A percentile compares a stretch with the other conserved stretches of the same genome.
These are phyloP conservation scores for Netelia melanura DNA, from an alignment of 2,888 invertebrate genomes.

Conservation along the genomic window DNA sequence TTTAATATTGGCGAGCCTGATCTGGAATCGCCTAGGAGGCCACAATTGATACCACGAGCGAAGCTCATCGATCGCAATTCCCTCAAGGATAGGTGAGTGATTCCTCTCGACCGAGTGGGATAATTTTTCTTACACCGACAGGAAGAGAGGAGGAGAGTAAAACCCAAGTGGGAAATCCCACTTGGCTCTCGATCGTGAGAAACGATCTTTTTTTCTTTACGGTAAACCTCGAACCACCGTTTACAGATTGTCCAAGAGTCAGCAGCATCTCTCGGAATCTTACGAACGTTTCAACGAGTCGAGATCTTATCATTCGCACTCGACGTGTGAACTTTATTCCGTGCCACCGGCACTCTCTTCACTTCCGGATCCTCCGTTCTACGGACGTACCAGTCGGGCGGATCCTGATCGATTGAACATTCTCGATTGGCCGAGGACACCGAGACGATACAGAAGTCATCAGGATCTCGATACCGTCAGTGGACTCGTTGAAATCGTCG, in stretches of 20 bases:
- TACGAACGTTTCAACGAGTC: slow-evolving; percentile 80
- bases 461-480: slow-evolving; percentile 82
- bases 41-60: slow-evolving; percentile 92
- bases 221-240: neutral
- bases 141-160: neutral
- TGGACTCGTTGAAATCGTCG: slow-evolving; percentile 83
- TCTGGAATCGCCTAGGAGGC: slow-evolving; percentile 88
- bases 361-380: slow-evolving; percentile 77
- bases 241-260: slow-evolving; percentile 82
- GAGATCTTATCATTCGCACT: slow-evolving; percentile 79
- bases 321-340: slow-evolving; percentile 81
- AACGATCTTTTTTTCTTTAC: neutral
- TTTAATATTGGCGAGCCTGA: slow-evolving; percentile 84
- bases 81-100: slow-evolving; percentile 89
- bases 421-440: slow-evolving; percentile 81
- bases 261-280: slow-evolving; percentile 82
- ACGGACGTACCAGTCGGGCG: slow-evolving; percentile 69
- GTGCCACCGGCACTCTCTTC: slow-evolving; percentile 76
- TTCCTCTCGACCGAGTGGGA: neutral
- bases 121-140: neutral
- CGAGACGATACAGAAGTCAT: slow-evolving; percentile 81
- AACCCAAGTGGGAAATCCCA: neutral
- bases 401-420: slow-evolving; percentile 81
- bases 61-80: slow-evolving; percentile 91
- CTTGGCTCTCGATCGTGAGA: neutral